phyloP scores from a whole-genome alignment of 1,140 invertebrate genomes.

The Orius laevigatus region DNA sequence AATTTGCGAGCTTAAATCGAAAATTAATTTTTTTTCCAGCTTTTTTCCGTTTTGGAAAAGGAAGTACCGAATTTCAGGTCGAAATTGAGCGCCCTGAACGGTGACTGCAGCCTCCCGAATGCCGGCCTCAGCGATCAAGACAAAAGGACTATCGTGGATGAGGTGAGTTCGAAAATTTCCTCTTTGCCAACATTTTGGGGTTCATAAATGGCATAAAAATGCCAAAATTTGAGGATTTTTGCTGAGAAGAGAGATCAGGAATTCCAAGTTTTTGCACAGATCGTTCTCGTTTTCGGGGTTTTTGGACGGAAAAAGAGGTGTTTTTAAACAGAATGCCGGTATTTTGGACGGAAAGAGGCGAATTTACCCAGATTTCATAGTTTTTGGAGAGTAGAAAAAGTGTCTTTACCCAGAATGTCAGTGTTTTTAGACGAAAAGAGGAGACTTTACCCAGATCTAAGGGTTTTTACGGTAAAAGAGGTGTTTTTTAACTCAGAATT shows the following conservation, averaged over 20 bases:
- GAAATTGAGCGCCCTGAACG: slow-evolving; percentile 43
- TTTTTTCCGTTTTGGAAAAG: slow-evolving; percentile 20
- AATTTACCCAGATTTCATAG: too few species aligned
- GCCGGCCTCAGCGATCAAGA: slow-evolving; percentile 43
- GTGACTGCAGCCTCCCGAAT: slow-evolving; percentile 42
- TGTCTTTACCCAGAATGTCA: too few species aligned
- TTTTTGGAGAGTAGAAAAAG: too few species aligned
- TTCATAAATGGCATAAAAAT: neutral
- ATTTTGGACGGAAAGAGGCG: too few species aligned
- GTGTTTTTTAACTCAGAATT: too few species aligned
- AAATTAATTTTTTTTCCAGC: too few species aligned
- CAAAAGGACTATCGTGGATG: slow-evolving; percentile 36
- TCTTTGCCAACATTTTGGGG: neutral
- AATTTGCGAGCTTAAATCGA: too few species aligned
- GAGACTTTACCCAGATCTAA: too few species aligned
- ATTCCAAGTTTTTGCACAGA: neutral
- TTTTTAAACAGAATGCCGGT: neutral
- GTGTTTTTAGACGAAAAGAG: too few species aligned
- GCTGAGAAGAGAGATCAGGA: neutral
- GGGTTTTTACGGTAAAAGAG: too few species aligned
- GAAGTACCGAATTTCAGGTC: slow-evolving; percentile 37
- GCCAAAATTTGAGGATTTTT: neutral
- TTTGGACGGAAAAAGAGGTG: neutral
- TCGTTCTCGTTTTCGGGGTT: neutral
- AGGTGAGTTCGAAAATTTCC: slow-evolving; percentile 30